Base-by-base conservation (phyloP, 2,888 invertebrate genomes). In the Eurois occulta region DNA sequence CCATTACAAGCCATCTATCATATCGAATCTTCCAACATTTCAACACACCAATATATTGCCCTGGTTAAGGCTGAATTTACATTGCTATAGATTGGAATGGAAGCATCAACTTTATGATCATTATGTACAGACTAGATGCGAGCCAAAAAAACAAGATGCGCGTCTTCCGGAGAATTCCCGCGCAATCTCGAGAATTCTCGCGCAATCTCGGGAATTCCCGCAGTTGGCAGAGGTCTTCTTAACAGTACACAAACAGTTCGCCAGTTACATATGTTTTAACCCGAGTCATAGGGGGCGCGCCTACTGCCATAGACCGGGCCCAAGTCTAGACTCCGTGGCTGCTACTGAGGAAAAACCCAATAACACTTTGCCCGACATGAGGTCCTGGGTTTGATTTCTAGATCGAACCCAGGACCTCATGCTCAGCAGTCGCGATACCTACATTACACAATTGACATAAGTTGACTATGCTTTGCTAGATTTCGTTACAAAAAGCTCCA, bases 11-110 rank as follows among this genome's bases (percentile, higher is more conserved):
- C n/a, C 71, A 58, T 65, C 28, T 6, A 66, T 71, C 52, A 35
- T 5, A 58, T 0, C 13, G 13, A 32, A 32, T 38, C n/a, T 35
- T 28, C 11, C 0, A 52, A 70, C 58, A 16, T 67, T 62, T 80
- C 66, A 75, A 67, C 66, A 76, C 13, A 7, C 8, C 38, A 72
- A 67, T 48, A n/a, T 58, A 11, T 69, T 58, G 58, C 24, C 1
- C n/a, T 35, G 35, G 62, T 16, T 69, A 41, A 73, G 5, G 35
- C n/a, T 21, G 0, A 7, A 2, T 60, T 32, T 60, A 60, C 32
- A 60, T 60, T 60, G 32, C 60, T 18, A 0, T 60, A 10, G 1
- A 32, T 18, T 7, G 8, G 28, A 32, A 32, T 1, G 32, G 32
- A 60, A 32, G 28, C 28, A 28, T 16, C 0, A 28, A 13, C n/a